Conservation (phyloP, 2,113 vertebrate species). For the Rhadina sibilatrix region DNA sequence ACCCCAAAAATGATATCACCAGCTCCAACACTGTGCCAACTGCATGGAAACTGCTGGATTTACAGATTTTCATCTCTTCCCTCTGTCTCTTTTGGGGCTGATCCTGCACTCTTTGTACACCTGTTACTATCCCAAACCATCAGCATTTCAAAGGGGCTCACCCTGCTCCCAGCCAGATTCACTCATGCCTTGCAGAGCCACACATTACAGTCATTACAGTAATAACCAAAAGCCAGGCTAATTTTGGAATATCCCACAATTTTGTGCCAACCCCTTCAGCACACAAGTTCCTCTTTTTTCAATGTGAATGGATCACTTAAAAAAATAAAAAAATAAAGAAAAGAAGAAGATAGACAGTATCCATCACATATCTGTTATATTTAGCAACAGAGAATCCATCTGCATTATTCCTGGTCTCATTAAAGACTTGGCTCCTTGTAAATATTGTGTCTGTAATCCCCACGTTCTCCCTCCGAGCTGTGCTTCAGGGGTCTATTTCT, state of each 20-base stretch:
- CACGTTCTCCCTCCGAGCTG: neutral
- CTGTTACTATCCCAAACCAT: neutral
- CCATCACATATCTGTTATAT: neutral
- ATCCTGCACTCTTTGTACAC: neutral
- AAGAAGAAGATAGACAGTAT: neutral
- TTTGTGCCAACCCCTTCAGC: neutral
- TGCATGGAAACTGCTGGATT: neutral
- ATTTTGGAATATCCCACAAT: neutral
- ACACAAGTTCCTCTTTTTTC: neutral
- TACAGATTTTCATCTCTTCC: neutral
- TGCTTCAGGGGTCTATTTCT: slow-evolving; percentile 51
- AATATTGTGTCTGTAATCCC: slow-evolving; percentile 45
- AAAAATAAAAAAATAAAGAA: neutral
- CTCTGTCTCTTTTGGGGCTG: accelerated
- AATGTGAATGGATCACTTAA: neutral
- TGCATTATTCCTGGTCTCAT: slow-evolving; percentile 46
- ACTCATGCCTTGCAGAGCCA: neutral
- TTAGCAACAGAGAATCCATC: slow-evolving; percentile 40
- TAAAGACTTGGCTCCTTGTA: slow-evolving; percentile 52
- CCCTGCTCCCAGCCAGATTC: neutral
- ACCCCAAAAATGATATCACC: too few species aligned
- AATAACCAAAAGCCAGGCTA: neutral
- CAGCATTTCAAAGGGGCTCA: neutral
- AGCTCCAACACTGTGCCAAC: neutral
- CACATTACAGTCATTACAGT: accelerated